Conservation (phyloP, 2,113 vertebrate genomes). For the Corvus hawaiiensis region DNA sequence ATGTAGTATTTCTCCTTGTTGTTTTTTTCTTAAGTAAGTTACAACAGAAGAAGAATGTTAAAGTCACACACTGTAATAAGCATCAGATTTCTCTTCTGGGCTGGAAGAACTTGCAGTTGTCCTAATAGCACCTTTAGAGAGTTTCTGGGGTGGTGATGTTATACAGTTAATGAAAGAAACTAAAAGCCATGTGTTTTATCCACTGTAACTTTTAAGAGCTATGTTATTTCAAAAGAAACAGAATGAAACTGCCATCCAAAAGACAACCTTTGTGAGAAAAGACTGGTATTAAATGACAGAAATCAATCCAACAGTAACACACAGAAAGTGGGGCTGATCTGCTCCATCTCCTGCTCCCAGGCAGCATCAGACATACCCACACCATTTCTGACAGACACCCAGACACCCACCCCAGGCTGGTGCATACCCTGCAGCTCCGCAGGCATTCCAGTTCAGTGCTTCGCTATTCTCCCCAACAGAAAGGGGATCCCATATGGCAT, state of each 20-base stretch:
- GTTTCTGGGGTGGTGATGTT: neutral
- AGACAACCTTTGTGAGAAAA: neutral
- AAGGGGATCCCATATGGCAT: neutral
- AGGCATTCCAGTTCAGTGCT: neutral
- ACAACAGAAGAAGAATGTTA: neutral
- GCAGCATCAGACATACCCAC: neutral
- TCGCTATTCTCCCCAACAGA: fast-evolving
- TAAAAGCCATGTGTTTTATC: neutral
- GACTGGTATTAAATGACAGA: neutral
- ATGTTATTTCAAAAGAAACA: neutral
- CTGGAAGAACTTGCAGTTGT: neutral
- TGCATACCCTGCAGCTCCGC: neutral
- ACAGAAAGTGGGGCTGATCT: neutral
- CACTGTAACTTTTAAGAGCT: neutral
- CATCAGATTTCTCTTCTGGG: neutral
- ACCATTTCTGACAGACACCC: neutral
- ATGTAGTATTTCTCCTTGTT: neutral
- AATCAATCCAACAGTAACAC: neutral
- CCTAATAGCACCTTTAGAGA: neutral
- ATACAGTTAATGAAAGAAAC: neutral
- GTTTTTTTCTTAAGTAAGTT: neutral
- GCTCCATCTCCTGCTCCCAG: neutral
- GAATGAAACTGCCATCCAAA: neutral
- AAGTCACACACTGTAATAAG: neutral
- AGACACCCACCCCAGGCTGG: neutral